A percentile compares a stretch with the other conserved stretches of the same genome.
phyloP scores from a whole-genome alignment of 2,113 vertebrate species.

The Aegithalos caudatus region DNA sequence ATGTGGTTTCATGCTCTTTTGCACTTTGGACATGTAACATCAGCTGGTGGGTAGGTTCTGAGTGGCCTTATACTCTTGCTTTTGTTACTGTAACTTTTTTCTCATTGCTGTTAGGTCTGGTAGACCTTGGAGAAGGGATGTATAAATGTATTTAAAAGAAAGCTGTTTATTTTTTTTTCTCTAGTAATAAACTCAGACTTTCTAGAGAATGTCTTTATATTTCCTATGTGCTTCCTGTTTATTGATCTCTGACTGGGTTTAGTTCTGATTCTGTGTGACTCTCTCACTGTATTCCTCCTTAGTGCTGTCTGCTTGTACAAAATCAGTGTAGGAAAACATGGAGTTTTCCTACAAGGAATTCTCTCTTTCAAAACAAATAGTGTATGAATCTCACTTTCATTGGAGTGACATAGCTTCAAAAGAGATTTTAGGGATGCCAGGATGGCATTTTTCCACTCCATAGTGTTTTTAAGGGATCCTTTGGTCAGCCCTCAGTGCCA shows the following conservation, averaged over 20 bases:
- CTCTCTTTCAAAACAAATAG: not conserved
- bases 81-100: not conserved
- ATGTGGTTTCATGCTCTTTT: not conserved
- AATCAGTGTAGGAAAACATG: not conserved
- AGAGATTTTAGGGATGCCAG: not conserved
- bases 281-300: not conserved
- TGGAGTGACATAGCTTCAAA: not conserved
- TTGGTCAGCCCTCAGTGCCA: not conserved
- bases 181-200: not conserved
- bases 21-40: not conserved
- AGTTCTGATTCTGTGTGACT: not conserved
- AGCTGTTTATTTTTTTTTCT: not conserved
- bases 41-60: not conserved
- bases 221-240: not conserved
- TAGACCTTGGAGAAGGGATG: not conserved
- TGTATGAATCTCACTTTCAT: not conserved
- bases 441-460: not conserved
- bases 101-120: not conserved
- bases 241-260: not conserved
- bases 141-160: not conserved
- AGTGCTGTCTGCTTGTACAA: not conserved
- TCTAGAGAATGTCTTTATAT: not conserved
- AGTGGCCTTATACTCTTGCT: not conserved
- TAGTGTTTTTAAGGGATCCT: not conserved
- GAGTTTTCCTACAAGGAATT: not conserved